Evolutionary conservation across 2,888 invertebrate species (phyloP).

Genomic region (Trichogramma evanescens): DNA sequence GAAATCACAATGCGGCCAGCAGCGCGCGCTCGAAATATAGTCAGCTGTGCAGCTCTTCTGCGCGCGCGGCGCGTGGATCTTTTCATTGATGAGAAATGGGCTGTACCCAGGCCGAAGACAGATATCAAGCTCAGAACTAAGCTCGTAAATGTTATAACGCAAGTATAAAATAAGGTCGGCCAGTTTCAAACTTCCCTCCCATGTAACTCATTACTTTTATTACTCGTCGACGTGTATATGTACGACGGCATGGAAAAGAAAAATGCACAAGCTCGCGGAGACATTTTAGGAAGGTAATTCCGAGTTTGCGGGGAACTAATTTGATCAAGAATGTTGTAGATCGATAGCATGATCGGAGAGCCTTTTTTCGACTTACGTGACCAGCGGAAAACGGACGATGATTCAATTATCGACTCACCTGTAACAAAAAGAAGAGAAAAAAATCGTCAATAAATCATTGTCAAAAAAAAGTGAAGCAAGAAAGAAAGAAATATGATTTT

Average conservation of each 20-base stretch:
- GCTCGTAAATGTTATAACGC: slow-evolving; percentile 19
- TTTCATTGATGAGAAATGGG: too few relatives aligned
- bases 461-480: too few relatives aligned
- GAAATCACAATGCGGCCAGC: too few relatives aligned
- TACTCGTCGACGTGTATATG: slow-evolving; percentile 7
- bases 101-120: background rate
- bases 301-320: slow-evolving; percentile 3
- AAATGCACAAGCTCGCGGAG: background rate
- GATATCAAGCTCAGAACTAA: slow-evolving; percentile 1
- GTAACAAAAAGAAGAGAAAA: slow-evolving; percentile 6
- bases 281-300: background rate
- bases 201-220: slow-evolving; percentile 23
- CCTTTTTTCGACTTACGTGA: slow-evolving; percentile 1
- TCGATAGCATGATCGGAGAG: background rate
- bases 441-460: background rate
- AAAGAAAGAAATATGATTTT: too few relatives aligned
- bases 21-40: too few relatives aligned
- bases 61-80: too few relatives aligned
- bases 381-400: background rate
- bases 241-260: too few relatives aligned
- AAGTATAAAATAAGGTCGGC: slow-evolving; percentile 15
- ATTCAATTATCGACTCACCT: slow-evolving; percentile 15
- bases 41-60: too few relatives aligned
- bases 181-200: slow-evolving; percentile 11
- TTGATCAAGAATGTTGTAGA: background rate